Evolutionary conservation across 2,888 invertebrate species (phyloP), one percentile per base, ranked within the genome.

Genomic region (Polymixis flavicincta): DNA sequence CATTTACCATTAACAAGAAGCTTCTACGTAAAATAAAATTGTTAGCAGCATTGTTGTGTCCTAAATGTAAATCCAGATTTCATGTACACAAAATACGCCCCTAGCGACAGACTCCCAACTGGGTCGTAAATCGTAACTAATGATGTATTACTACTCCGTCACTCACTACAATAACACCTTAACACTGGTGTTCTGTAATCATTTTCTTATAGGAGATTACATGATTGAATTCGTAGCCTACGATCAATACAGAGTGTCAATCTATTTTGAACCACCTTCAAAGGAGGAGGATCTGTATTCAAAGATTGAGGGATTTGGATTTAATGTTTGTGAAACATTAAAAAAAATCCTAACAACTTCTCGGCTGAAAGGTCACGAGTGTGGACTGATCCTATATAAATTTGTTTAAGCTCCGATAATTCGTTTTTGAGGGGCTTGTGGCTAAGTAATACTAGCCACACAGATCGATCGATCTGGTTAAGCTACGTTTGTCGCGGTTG

Each of bases 121-220:
- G 28, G n/a, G 37, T 59, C 59, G 59, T 61, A 78, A 59, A 63
- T 76, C 42, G 22, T 45, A 50, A 60, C 45, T 61, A 69, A 64
- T 69, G 45, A 77, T 77, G n/a, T 50, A 60, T 70, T 32, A 28
- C 25, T 22, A 42, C n/a, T 55, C 55, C 65, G 83, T 76, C 68
- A 52, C 14, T 9, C 6, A 45, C 65, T 52, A 77, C 37, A 61
- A 69, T 83, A 69, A 55, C 25, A 65, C 22, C 54, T 64, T 68
- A n/a, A 13, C 37, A 13, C 37, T n/a, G 37, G 45, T 9, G 17
- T 55, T 9, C 11, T 61, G 9, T 50, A 50, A 37, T 54, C 54
- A 76, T 72, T 57, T 28, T 52, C 22, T 0, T n/a, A 42, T 11
- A 25, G 19, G 28, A 32, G 11, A 13, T 14, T 22, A n/a, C 19